These are phyloP conservation scores for Acridotheres tristis DNA, from an alignment of 2,797 vertebrate species.

Conservation along the genomic window DNA sequence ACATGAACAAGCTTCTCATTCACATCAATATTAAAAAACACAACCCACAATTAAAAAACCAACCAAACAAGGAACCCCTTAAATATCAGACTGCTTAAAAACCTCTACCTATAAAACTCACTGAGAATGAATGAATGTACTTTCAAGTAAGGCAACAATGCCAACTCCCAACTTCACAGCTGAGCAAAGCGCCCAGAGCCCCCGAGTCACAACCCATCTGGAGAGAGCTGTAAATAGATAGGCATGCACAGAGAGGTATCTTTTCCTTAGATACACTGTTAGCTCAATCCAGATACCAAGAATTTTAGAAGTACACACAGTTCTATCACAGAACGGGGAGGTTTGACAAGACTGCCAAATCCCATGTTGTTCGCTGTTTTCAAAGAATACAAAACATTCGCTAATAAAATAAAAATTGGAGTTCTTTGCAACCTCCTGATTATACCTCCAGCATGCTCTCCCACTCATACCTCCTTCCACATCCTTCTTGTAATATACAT, in stretches of 20 bases:
- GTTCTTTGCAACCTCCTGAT: background rate
- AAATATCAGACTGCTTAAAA: background rate
- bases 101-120: background rate
- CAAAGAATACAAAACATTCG: background rate
- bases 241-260: background rate
- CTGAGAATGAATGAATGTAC: background rate
- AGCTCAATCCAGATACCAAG: background rate
- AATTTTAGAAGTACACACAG: background rate
- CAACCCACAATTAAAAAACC: background rate
- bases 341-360: background rate
- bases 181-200: background rate
- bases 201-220: background rate
- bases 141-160: background rate
- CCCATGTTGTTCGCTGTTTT: background rate
- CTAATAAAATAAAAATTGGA: background rate
- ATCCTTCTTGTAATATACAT: background rate
- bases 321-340: background rate
- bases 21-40: background rate
- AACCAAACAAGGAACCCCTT: background rate
- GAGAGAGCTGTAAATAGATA: fast-evolving
- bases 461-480: background rate
- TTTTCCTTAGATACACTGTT: background rate
- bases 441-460: background rate
- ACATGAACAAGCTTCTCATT: background rate
- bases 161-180: background rate